Percentiles rank a stretch among this genome's conserved stretches.
Conservation (phyloP, 2,797 vertebrate genomes). For the Lagodon rhomboides region DNA sequence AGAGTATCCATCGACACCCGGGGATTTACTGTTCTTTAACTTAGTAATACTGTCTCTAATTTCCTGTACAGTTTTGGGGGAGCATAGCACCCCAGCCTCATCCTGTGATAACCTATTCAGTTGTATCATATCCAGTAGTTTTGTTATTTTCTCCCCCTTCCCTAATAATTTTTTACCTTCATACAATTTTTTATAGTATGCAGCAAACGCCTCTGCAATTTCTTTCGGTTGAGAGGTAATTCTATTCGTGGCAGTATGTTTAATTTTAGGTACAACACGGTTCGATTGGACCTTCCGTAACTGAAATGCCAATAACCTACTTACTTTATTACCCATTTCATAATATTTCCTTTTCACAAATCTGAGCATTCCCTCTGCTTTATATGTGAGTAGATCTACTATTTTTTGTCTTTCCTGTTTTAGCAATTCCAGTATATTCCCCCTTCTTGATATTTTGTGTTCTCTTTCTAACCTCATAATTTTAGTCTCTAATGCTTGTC, state of each 20-base stretch:
- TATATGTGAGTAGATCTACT: neutral
- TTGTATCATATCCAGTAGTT: neutral
- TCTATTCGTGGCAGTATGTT: neutral
- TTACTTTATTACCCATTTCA: neutral
- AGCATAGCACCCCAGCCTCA: neutral
- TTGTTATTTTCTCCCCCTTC: neutral
- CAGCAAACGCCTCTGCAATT: neutral
- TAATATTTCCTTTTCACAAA: neutral
- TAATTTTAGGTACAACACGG: too few species aligned
- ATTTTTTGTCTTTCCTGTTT: neutral
- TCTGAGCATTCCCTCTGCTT: neutral
- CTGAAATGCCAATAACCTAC: neutral
- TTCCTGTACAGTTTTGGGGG: neutral
- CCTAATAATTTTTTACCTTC: too few species aligned
- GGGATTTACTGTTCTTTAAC: neutral
- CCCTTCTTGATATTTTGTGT: neutral
- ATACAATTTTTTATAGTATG: too few species aligned
- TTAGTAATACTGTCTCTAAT: neutral
- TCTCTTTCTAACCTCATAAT: neutral
- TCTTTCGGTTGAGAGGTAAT: neutral
- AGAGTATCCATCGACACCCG: neutral
- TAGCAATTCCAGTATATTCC: neutral
- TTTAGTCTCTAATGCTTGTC: neutral
- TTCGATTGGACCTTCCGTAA: neutral
- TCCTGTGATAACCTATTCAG: neutral